Conservation (phyloP, 2,113 vertebrate genomes). For the Sterrhoptilus dennistouni region DNA sequence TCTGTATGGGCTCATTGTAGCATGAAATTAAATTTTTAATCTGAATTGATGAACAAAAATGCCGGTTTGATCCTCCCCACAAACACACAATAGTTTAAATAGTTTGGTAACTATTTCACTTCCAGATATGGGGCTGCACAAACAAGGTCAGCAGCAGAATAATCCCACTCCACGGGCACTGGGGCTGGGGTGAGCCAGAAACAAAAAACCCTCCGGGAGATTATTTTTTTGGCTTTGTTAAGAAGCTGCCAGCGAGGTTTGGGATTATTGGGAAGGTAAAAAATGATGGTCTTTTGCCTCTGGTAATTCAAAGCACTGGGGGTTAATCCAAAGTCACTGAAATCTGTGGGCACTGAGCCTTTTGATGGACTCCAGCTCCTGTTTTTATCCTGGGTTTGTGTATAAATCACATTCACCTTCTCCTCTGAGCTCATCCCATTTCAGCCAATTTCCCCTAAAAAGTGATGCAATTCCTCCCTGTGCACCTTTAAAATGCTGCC, state of each 20-base stretch:
- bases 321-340: not conserved
- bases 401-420: not conserved
- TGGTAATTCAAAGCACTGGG: not conserved
- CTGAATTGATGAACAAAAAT: conserved; percentile 80
- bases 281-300: not conserved
- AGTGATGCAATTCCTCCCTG: not conserved
- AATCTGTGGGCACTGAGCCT: not conserved
- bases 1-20: conserved; percentile 73
- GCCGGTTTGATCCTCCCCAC: conserved; percentile 53
- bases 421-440: not conserved
- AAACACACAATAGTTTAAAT: conserved; percentile 57
- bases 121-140: conserved; percentile 23
- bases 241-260: not conserved
- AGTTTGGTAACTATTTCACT: conserved; percentile 68
- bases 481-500: not conserved
- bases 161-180: not conserved
- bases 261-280: not conserved
- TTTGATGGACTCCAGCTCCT: not conserved
- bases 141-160: not conserved
- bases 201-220: not conserved
- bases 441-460: not conserved
- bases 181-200: not conserved
- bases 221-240: not conserved
- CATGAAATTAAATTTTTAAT: conserved; percentile 85
- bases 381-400: not conserved